Percentiles rank a stretch among this genome's conserved stretches.
phyloP scores from a whole-genome alignment of 2,797 vertebrate genomes.

The Scolopax bukidnonensis region DNA sequence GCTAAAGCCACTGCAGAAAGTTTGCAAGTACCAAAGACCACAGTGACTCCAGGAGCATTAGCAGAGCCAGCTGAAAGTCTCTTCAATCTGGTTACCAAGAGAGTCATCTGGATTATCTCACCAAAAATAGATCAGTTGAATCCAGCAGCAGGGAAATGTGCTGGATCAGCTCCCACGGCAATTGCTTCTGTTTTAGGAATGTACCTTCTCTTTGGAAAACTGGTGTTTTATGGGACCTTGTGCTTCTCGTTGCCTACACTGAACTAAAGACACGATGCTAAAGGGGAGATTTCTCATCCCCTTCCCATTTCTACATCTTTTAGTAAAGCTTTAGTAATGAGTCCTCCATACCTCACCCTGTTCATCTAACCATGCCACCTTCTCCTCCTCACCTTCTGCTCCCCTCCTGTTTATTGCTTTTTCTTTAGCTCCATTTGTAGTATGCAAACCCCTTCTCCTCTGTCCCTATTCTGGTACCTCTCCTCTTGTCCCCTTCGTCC shows the following conservation, averaged over 20 bases:
- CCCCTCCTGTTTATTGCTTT: background rate
- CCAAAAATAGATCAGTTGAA: conserved; percentile 43
- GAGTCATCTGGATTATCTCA: conserved; percentile 38
- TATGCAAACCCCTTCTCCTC: background rate
- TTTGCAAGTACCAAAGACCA: background rate
- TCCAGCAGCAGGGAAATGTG: background rate
- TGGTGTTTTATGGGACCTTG: background rate
- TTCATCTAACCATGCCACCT: background rate
- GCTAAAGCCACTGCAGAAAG: background rate
- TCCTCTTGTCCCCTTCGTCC: too few relatives aligned
- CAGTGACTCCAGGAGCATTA: background rate
- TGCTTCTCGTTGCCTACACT: background rate
- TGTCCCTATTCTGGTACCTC: background rate
- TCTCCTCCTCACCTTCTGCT: background rate
- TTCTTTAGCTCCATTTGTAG: background rate
- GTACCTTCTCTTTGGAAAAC: background rate
- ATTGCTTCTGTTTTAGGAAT: background rate
- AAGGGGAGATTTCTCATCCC: background rate
- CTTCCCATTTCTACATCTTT: background rate
- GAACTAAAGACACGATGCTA: background rate
- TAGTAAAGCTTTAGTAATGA: background rate
- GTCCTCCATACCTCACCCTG: background rate
- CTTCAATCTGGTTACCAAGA: conserved; percentile 11
- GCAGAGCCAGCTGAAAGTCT: background rate
- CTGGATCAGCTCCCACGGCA: background rate